phyloP scores from a whole-genome alignment of 2,113 vertebrate species.

The Orthochromis malagaraziensis region DNA sequence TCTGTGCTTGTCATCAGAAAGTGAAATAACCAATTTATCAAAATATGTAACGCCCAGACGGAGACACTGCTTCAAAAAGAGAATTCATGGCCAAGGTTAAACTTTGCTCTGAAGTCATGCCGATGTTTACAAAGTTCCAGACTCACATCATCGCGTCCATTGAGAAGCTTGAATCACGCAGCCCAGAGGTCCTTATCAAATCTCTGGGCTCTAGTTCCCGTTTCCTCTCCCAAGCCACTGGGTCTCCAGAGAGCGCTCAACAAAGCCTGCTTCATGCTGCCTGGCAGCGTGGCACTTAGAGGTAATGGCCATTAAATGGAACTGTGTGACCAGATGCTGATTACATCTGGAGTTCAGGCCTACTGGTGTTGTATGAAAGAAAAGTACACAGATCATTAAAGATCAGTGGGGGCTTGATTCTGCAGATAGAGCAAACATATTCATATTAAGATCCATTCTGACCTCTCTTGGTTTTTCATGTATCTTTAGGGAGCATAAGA shows the following conservation, averaged over 20 bases:
- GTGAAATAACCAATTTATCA: background rate
- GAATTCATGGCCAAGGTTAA: background rate
- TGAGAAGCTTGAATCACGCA: background rate
- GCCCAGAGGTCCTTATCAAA: conserved; percentile 48
- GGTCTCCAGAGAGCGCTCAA: conserved; percentile 36
- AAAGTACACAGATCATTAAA: background rate
- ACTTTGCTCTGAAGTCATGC: background rate
- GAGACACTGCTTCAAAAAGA: background rate
- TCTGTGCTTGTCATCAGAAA: background rate
- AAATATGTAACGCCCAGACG: background rate
- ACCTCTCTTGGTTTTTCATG: background rate
- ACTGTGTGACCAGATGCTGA: conserved; percentile 45
- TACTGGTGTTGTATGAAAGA: background rate
- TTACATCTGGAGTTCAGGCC: conserved; percentile 42
- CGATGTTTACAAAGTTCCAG: background rate
- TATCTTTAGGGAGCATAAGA: background rate
- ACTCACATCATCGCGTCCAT: conserved; percentile 23
- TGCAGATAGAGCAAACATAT: background rate
- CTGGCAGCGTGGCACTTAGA: conserved; percentile 38
- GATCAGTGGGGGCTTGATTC: background rate
- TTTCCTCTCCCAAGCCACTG: conserved; percentile 44
- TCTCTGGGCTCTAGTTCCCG: conserved; percentile 28
- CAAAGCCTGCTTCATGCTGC: conserved; percentile 52
- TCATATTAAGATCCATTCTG: background rate
- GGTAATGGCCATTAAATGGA: conserved; percentile 54